Base-by-base conservation (phyloP, 2,113 vertebrate species). In the Diglossa brunneiventris region DNA sequence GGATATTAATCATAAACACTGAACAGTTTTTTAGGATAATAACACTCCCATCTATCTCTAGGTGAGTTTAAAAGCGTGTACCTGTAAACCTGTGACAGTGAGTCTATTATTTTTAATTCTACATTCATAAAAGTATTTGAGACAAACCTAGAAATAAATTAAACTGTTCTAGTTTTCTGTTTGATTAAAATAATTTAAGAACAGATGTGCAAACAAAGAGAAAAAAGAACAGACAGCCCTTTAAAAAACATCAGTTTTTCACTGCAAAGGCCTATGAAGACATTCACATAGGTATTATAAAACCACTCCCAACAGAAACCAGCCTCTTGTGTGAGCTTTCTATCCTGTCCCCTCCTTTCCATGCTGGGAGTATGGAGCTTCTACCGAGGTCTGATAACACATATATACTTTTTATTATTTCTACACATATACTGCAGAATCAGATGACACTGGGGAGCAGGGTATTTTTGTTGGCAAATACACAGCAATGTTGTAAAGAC, bases 221-320 rank as follows among this genome's bases (percentile, higher is more conserved):
- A 49, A 61, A 63, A 76, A 90, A 77, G 5, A 63, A 31, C 7
- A 42, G 4, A 7, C 42, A 68, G 18, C 4, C 11, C 31, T 59
- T 82, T 17, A 23, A 67, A 61, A 84, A 75, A 33, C 9, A 23
- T 10, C 37, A 28, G 7, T 50, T 73, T 91, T 80, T 33, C 39
- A 42, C 28, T n/a, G 31, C n/a, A 86, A 76, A 90, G n/a, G 13
- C 22, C 47, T 47, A 35, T 13, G 27, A 78, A 94, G 77, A 59
- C 2, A 4, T 49, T 37, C 15, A 35, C 0, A 0, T 5, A 42
- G 17, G 39, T 42, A 70, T 46, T 50, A 13, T 4, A 55, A 82
- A 89, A 59, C 3, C 22, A 30, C 14, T 13, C 26, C 52, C 19
- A 35, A 30, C 1, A 9, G 30, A 64, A 69, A 76, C 5, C 31